Evolutionary conservation across 2,797 vertebrate genomes (phyloP).

Genomic region (Lepilemur septentrionalis): DNA sequence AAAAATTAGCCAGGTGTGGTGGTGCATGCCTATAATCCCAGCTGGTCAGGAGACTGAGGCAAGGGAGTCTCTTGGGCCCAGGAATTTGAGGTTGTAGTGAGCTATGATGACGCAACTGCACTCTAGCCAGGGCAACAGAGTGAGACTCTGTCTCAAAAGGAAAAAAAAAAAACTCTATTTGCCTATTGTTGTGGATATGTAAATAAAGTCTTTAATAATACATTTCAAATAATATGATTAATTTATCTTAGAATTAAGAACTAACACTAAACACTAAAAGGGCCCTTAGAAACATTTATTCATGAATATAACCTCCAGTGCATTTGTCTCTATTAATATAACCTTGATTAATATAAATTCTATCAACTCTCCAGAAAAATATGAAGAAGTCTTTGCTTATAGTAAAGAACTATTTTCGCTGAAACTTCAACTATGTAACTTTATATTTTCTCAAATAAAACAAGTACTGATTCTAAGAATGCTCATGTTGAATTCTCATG

Average conservation of each 20-base stretch:
- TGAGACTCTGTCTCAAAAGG: too few relatives aligned
- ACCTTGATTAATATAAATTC: background rate
- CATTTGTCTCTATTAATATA: background rate
- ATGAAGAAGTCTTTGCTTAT: background rate
- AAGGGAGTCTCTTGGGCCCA: too few relatives aligned
- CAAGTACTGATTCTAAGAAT: background rate
- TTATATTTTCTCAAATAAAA: background rate
- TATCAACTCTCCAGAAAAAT: background rate
- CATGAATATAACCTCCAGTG: background rate
- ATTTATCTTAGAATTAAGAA: background rate
- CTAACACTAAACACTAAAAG: background rate
- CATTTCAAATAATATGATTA: background rate
- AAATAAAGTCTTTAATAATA: background rate
- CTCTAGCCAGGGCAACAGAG: too few relatives aligned
- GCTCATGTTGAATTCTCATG: too few relatives aligned
- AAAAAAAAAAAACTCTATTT: background rate
- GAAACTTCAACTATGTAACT: background rate
- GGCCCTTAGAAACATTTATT: background rate
- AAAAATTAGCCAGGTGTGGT: too few relatives aligned
- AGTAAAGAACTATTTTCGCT: background rate
- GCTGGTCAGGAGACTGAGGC: too few relatives aligned
- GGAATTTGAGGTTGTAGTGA: too few relatives aligned
- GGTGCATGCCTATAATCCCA: too few relatives aligned
- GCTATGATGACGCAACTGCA: too few relatives aligned
- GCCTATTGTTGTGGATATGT: background rate